Base-by-base conservation (phyloP, 1,140 invertebrate species). In the Drosophila tropicalis region DNA sequence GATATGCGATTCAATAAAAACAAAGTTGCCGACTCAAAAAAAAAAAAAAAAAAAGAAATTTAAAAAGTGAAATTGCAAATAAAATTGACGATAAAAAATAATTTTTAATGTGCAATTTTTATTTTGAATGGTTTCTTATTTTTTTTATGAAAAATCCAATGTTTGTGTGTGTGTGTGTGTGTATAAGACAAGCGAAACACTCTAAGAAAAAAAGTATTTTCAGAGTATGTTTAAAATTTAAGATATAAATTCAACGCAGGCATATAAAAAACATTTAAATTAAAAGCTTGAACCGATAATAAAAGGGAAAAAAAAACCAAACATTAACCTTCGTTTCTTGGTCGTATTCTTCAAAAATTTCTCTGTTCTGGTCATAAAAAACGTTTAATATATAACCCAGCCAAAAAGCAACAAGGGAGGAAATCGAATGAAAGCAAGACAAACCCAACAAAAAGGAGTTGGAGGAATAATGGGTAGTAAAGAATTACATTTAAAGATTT, bases 251-350 rank as follows among this genome's bases (percentile, higher is more conserved):
- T 58, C 15, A 58, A 58, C 7, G 29, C n/a, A 36, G 41, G 58
- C 62, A 67, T 73, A 76, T 76, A 87, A 89, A 83, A 69, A 67
- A 41, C 62, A 87, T 87, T 87, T 87, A 87, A 87, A 87, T 87
- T 87, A 87, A 87, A 87, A 78, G 84, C 84, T 51, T 56, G 36
- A 78, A 77, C 84, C 80, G 80, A 84, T 85, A 89, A 89, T 87
- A 87, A 87, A 89, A 87, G 67, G 65, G 57, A 76, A 47, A 67
- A 71, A 65, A 64, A 60, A 70, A 61, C 19, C 5, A 62, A 76
- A 76, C 74, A 76, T 77, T 76, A 76, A 71, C 66, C 44, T 51
- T 51, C 15, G 1, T 10, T 44, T 44, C 15, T 44, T 44, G n/a
- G n/a, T 61, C 65, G 67, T 68, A 61, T 57, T 70, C 60, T 73